Base-by-base conservation (phyloP, 1,140 invertebrate genomes). In the Hyles vespertilio region DNA sequence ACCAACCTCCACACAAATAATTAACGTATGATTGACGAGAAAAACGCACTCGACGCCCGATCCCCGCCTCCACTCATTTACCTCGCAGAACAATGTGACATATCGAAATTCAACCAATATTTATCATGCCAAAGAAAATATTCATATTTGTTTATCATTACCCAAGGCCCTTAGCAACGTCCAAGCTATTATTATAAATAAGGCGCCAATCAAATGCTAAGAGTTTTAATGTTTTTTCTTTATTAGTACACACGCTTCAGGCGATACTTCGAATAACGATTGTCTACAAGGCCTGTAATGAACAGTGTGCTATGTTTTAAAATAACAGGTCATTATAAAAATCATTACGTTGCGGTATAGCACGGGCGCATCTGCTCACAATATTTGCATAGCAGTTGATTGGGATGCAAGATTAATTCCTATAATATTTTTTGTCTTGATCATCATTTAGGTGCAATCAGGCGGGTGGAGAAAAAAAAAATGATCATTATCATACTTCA, bases 401-500 rank as follows among this genome's bases (percentile, higher is more conserved):
- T 85, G 81, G 80, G 72, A 74, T 69, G 65, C 66, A 76, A 83
- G 84, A 85, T 87, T 84, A 87, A 85, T 85, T 74, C 81, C 65
- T 70, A 76, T 71, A 77, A 83, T 83, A 84, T 81, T 84, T 84
- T 88, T 85, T 86, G 80, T 84, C 79, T 87, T 75, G 72, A 76
- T 69, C 79, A 80, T 78, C 81, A 85, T 88, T 87, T 85, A 85
- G 71, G 74, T 65, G 81, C 77, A 83, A 88, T 87, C 85, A 79
- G 67, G 76, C 77, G 75, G 64, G 63, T 59, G 66, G 65, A 75
- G 74, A 71, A 78, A 80, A 83, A 80, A 83, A 22, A 85, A 89
- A 81, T 72, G 78, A 84, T 89, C 79, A 89, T 89, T 87, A 89
- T 82, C 84, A 83, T 86, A 80, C 81, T 88, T 85, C 82, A 88